Conservation (phyloP, 2,113 vertebrate genomes). For the Archilochus colubris region DNA sequence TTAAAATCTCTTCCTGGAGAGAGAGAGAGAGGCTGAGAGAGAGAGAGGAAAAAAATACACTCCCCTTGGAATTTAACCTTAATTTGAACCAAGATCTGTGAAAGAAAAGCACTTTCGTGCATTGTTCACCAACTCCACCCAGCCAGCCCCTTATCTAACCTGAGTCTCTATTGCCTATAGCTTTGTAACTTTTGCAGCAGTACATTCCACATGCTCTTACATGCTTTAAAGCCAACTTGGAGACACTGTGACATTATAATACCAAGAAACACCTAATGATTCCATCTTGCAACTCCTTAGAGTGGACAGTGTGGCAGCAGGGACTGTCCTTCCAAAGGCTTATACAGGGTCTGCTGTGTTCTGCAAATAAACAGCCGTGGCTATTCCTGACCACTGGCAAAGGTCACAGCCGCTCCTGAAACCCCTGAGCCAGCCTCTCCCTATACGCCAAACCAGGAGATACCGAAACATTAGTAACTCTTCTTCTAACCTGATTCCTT, state of each 20-base stretch:
- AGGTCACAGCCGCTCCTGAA: neutral
- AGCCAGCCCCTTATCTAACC: slow-evolving; percentile 81
- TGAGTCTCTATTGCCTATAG: slow-evolving; percentile 70
- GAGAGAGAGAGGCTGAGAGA: neutral
- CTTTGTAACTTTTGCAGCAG: slow-evolving; percentile 70
- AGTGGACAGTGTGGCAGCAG: neutral
- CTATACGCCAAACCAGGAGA: neutral
- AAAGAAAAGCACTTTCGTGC: slow-evolving; percentile 80
- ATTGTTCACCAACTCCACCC: slow-evolving; percentile 81
- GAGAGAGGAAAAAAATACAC: slow-evolving; percentile 21
- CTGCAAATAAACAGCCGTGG: neutral
- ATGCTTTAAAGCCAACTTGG: slow-evolving; percentile 51
- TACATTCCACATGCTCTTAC: slow-evolving; percentile 59
- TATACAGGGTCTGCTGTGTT: neutral
- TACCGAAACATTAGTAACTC: neutral
- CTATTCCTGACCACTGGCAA: neutral
- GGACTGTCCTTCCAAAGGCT: neutral
- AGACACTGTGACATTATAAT: slow-evolving; percentile 36
- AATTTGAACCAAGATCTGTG: slow-evolving; percentile 84
- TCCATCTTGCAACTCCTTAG: neutral
- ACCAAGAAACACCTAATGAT: slow-evolving; percentile 4
- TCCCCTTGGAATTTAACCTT: slow-evolving; percentile 84
- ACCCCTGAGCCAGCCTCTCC: neutral
- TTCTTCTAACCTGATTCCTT: neutral
- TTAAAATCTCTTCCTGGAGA: slow-evolving; percentile 74